Base-by-base conservation (phyloP, 2,888 invertebrate species). In the Andricus quercusramuli region DNA sequence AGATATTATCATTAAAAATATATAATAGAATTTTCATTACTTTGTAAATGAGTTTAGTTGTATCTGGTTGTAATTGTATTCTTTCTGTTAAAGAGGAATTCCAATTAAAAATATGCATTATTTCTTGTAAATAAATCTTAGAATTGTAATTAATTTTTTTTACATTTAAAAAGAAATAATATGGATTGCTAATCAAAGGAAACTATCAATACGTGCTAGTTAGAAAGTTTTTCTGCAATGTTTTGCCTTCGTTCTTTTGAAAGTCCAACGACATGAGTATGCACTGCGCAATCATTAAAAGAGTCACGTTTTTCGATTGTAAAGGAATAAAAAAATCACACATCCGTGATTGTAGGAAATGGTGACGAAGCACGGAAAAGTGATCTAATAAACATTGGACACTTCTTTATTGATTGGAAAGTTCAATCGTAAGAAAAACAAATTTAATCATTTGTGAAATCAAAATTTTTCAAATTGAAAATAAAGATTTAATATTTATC, bases 231-330 rank as follows among this genome's bases (percentile, higher is more conserved):
- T 65, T 20, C 15, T 62, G 59, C 22, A 25, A 22, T 56, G 29
- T 64, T 62, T 64, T 64, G 22, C 32, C 17, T 65, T 65, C 8
- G 20, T 25, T 65, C 5, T 32, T 65, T 65, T 65, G 17, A 32
- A 65, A 65, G 29, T 32, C 65, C 65, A 65, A 65, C 29, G 65
- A 32, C 56, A 56, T 56, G 56, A 29, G 65, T 32, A 32, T 3
- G 20, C 25, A 17, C 47, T 47, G 65, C 29, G 32, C 37, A 32
- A 66, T 66, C 8, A 37, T 32, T 66, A 66, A 66, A 66, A 37
- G 37, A 66, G 66, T 66, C 66, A 66, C 66, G 66, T 66, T 66
- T 66, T 20, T 32, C 20, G 37, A 66, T 66, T 66, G n/a, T 9
- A 11, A 66, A 66, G 32, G 66, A 66, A 66, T 66, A 37, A 66